Percentiles rank a stretch among this genome's conserved stretches.
phyloP scores from a whole-genome alignment of 2,113 vertebrate species.

The Lontra canadensis region DNA sequence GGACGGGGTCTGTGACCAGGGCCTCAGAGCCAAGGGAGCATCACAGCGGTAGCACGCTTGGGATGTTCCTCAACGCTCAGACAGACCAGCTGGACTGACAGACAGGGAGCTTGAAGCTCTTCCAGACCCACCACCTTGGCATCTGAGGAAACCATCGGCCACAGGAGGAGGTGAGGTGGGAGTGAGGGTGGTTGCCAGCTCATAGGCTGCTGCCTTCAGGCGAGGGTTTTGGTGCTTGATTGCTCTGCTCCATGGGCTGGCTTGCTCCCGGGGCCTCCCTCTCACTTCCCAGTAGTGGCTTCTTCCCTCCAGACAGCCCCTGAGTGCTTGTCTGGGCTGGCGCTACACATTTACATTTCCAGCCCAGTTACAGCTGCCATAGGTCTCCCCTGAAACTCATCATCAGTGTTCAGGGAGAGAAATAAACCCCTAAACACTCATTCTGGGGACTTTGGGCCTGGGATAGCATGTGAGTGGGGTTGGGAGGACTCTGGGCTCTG shows the following conservation, averaged over 20 bases:
- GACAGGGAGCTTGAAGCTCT: background rate
- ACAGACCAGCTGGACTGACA: background rate
- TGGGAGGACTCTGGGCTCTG: background rate
- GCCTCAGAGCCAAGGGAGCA: background rate
- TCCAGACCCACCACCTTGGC: background rate
- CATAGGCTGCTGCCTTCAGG: background rate
- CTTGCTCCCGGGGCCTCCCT: background rate
- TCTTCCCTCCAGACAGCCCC: background rate
- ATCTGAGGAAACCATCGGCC: background rate
- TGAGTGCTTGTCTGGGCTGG: background rate
- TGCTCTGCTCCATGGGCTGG: background rate
- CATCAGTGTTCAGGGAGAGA: background rate
- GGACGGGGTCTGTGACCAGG: background rate
- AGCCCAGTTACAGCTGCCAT: background rate
- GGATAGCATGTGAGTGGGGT: background rate
- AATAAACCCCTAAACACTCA: background rate
- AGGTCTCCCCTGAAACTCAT: background rate
- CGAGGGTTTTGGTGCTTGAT: background rate
- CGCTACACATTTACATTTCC: background rate
- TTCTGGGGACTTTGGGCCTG: background rate
- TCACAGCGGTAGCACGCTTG: background rate
- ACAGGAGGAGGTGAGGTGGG: background rate
- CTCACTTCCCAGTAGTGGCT: background rate
- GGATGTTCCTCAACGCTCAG: background rate
- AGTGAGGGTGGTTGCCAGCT: background rate